Percentiles rank a stretch among this genome's conserved stretches.
Conservation (phyloP, 2,888 invertebrate species). For the Callyntrura sp. region DNA sequence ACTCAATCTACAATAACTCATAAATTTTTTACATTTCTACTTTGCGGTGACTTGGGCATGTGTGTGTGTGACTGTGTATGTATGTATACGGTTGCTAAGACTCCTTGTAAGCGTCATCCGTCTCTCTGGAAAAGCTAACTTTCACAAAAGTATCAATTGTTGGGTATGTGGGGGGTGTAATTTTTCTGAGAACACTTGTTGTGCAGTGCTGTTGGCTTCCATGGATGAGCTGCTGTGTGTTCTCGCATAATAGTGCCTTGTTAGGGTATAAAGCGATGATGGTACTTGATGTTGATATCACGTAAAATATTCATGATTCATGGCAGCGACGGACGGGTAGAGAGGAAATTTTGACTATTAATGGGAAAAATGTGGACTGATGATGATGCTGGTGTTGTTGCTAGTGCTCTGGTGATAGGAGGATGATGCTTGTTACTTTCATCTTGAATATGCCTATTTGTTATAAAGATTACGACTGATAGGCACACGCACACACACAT, state of each 20-base stretch:
- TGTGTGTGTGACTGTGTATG: too few species aligned
- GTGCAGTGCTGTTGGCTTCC: constrained; percentile 7
- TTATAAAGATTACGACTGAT: constrained; percentile 1
- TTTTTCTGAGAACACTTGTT: constrained; percentile 36
- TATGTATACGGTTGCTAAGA: background rate
- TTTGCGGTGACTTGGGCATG: background rate
- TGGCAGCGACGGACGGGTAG: background rate
- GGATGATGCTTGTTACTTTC: constrained; percentile 11
- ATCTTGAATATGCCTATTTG: constrained; percentile 1
- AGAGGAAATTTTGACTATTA: constrained; percentile 39
- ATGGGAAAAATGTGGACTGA: constrained; percentile 42
- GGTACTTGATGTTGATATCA: constrained; percentile 27
- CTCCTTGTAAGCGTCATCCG: background rate
- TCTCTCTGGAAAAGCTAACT: background rate
- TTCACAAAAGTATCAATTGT: background rate
- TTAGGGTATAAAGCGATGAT: constrained; percentile 8
- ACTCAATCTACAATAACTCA: background rate
- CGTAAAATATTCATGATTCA: constrained; percentile 53
- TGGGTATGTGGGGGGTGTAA: background rate
- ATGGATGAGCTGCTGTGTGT: constrained; percentile 22
- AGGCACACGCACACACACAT: too few species aligned
- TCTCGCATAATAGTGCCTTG: background rate
- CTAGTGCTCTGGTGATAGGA: background rate
- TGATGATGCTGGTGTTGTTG: background rate
- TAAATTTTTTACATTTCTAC: background rate